Conservation (phyloP, 2,113 vertebrate species). For the Dasyprocta punctata region DNA sequence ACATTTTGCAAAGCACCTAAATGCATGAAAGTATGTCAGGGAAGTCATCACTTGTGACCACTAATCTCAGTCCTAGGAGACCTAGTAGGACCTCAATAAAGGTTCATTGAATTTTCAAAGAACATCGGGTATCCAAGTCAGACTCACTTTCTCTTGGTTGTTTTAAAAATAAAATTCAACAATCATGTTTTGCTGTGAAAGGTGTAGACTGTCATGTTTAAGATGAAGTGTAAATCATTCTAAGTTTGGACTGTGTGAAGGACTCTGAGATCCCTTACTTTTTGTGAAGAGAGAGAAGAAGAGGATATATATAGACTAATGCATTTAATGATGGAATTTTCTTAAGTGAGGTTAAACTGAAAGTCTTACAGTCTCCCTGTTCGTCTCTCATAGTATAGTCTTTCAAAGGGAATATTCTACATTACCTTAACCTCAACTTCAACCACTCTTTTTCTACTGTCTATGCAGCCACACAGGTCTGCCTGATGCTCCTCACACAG, state of each 20-base stretch:
- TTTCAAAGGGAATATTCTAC: not conserved
- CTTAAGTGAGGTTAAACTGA: slow-evolving; percentile 31
- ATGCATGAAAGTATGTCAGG: not conserved
- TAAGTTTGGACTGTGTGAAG: slow-evolving; percentile 72
- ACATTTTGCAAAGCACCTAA: not conserved
- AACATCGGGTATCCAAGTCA: not conserved
- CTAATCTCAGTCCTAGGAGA: not conserved
- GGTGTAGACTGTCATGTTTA: slow-evolving; percentile 65
- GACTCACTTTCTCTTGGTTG: not conserved
- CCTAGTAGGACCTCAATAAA: not conserved
- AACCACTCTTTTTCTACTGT: not conserved
- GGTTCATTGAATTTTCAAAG: not conserved
- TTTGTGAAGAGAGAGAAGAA: slow-evolving; percentile 24
- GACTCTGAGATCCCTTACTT: slow-evolving; percentile 55
- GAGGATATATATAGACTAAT: slow-evolving; percentile 33
- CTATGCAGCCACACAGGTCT: fast-evolving
- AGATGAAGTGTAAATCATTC: slow-evolving; percentile 65
- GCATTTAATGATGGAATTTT: slow-evolving; percentile 53
- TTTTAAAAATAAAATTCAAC: slow-evolving; percentile 76
- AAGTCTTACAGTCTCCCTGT: not conserved
- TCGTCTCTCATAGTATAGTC: not conserved
- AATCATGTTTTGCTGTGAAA: slow-evolving; percentile 59
- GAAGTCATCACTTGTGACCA: not conserved
- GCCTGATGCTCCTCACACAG: not conserved
- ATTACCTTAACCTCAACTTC: not conserved